Evolutionary conservation across 2,888 invertebrate species (phyloP), one percentile per base, ranked within the genome.

Genomic region (Perizoma flavofasciatum): DNA sequence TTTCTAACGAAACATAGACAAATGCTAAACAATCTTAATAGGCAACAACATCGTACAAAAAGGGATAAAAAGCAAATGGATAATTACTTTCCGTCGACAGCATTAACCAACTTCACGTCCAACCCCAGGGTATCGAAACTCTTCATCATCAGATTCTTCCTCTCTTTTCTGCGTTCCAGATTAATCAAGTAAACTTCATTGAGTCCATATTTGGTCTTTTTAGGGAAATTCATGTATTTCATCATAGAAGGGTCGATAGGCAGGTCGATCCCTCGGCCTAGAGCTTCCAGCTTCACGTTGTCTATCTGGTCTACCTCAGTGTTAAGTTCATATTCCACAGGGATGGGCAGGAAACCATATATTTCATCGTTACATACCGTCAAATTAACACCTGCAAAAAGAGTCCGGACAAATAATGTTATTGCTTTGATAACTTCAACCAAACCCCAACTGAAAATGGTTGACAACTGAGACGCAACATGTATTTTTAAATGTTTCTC

Each of bases 111-210:
- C 54, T 94, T 94, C 0, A 94, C 96, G n/a, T 95, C 93, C 71
- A 99, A 90, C 0, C 98, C 98, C 0, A 99, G 88, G 72, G 96
- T 96, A 47, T 95, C 92, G 70, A 99, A 96, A 61, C 95, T 95
- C 41, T 91, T 78, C 56, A 94, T 83, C 99, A 99, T 99, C 70
- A 97, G 93, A 5, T 82, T 75, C 45, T 96, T 89, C 60, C 98
- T 92, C 74, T 98, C 97, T 0, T 94, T 94, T 55, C 99, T 92
- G 57, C 99, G 91, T 66, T 95, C 91, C 63, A 99, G 89, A 88
- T 99, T 99, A 10, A 99, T 98, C 95, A 99, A 95, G 78, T 95
- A 99, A 52, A 99, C 95, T 78, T 95, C 93, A 80, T 96, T 95
- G 67, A 97, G 94, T 0, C 94, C 95, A 45, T 96, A 87, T 58